Evolutionary conservation across 1,140 invertebrate genomes (phyloP).

Genomic region (Kradibia gibbosae): DNA sequence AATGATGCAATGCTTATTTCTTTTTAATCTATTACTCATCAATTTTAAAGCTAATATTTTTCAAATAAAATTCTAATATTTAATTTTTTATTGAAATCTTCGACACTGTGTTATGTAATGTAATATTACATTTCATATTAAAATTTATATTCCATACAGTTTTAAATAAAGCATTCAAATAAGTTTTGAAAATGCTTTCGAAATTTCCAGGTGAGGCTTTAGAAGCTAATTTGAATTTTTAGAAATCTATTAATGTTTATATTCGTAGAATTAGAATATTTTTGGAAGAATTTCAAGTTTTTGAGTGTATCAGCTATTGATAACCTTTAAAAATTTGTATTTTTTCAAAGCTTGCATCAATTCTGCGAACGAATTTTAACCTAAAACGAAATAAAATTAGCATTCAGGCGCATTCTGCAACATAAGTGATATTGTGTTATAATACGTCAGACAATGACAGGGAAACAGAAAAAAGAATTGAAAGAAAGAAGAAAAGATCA

Average conservation of each 20-base stretch:
- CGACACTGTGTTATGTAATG: too few relatives aligned
- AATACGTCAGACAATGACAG: neutral
- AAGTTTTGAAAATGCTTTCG: too few relatives aligned
- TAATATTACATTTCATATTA: too few relatives aligned
- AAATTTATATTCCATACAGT: too few relatives aligned
- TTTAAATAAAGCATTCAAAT: too few relatives aligned
- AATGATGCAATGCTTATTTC: too few relatives aligned
- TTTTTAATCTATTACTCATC: too few relatives aligned
- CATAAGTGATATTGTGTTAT: neutral
- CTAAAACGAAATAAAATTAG: conserved; percentile 41
- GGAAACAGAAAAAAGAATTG: neutral
- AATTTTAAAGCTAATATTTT: too few relatives aligned
- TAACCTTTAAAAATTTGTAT: conserved; percentile 37
- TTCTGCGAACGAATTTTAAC: conserved; percentile 21
- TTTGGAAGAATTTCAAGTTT: neutral
- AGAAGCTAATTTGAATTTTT: neutral
- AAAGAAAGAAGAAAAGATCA: neutral
- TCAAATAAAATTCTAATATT: too few relatives aligned
- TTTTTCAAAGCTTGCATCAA: conserved; percentile 21
- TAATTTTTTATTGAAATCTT: too few relatives aligned
- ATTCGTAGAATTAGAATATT: neutral
- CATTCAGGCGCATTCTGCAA: neutral
- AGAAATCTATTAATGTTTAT: conserved; percentile 21
- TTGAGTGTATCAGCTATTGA: conserved; percentile 11
- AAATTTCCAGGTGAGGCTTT: too few relatives aligned